phyloP scores from a whole-genome alignment of 2,888 invertebrate species.

The Tetanocera ferruginea region DNA sequence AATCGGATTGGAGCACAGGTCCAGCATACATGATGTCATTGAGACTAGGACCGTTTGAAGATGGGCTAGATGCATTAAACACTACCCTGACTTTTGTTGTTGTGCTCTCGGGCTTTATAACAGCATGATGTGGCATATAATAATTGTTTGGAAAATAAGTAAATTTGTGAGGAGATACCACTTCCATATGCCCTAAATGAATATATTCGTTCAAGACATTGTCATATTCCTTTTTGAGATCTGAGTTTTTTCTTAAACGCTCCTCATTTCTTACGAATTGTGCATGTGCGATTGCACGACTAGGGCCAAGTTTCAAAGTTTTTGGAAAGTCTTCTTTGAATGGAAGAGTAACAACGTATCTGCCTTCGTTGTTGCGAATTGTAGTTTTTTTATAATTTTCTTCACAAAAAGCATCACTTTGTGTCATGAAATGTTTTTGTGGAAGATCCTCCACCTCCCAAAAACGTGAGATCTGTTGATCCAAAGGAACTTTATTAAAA shows the following conservation, averaged over 20 bases:
- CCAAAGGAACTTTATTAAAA: not conserved
- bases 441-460: constrained; percentile 7
- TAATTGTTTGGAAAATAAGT: not conserved
- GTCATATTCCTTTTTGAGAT: constrained; percentile 34
- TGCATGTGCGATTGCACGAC: not conserved
- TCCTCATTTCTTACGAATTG: constrained; percentile 37
- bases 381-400: not conserved
- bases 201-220: constrained; percentile 16
- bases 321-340: constrained; percentile 17
- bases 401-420: not conserved
- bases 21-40: too few species aligned
- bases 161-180: not conserved
- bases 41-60: too few species aligned
- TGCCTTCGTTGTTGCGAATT: not conserved
- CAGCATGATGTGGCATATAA: not conserved
- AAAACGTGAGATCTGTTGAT: not conserved
- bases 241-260: too few species aligned
- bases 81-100: not conserved
- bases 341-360: constrained; percentile 15
- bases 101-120: too few species aligned
- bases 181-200: not conserved
- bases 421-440: not conserved
- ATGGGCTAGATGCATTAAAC: not conserved
- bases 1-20: too few species aligned
- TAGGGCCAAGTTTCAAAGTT: not conserved